Conservation (phyloP, 2,888 invertebrate genomes). For the Ectobius pallidus region DNA sequence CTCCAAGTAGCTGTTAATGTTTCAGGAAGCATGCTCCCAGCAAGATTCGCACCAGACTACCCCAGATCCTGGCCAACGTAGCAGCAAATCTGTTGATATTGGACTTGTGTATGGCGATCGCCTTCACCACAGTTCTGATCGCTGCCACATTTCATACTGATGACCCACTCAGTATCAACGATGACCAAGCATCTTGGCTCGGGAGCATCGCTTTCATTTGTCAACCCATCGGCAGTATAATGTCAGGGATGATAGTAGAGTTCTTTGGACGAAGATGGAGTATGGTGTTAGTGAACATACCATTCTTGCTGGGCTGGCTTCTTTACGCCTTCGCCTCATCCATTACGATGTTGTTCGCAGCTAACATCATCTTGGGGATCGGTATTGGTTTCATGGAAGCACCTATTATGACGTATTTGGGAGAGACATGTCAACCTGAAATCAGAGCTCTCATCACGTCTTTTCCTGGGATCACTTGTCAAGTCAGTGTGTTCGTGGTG, state of each 20-base stretch:
- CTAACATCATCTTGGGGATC: slow-evolving; percentile 61
- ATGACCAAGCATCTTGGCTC: not conserved
- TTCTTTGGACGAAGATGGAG: slow-evolving; percentile 61
- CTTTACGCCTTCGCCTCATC: slow-evolving; percentile 60
- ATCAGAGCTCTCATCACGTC: slow-evolving; percentile 62
- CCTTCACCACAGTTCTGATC: slow-evolving; percentile 5
- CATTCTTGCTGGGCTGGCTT: slow-evolving; percentile 62
- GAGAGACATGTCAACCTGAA: slow-evolving; percentile 63
- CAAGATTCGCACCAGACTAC: too few relatives aligned
- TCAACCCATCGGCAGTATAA: slow-evolving; percentile 63
- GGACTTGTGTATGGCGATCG: slow-evolving; percentile 3
- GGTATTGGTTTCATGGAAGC: slow-evolving; percentile 66
- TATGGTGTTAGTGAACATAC: slow-evolving; percentile 63
- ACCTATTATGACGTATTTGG: slow-evolving; percentile 63
- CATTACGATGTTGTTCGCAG: slow-evolving; percentile 58
- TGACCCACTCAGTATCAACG: not conserved
- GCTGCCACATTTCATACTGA: not conserved
- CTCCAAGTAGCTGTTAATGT: too few relatives aligned
- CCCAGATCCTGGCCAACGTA: slow-evolving; percentile 1
- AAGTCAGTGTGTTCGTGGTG: slow-evolving; percentile 59
- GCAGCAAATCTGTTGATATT: not conserved
- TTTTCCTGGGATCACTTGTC: slow-evolving; percentile 52
- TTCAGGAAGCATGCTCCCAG: too few relatives aligned
- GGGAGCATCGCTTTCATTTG: slow-evolving; percentile 62
- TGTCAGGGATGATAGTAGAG: slow-evolving; percentile 62